Base-by-base conservation (phyloP, 2,888 invertebrate genomes). In the Crioceris asparagi region DNA sequence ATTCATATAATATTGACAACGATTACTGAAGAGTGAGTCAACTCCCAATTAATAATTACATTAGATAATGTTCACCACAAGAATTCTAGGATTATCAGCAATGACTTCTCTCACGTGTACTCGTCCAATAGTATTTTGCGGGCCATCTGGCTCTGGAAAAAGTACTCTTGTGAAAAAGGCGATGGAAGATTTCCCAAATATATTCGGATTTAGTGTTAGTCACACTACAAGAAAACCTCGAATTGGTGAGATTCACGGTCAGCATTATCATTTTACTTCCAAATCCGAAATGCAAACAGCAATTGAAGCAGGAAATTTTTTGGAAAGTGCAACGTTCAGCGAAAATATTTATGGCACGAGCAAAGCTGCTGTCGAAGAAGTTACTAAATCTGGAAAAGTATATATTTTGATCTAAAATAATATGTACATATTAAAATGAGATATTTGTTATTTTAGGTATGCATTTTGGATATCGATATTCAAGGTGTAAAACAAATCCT, bases 291-390 rank as follows among this genome's bases (percentile, higher is more conserved):
- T 98, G 84, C 64, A 75, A 49, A 61, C 70, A 23, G 80, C 83
- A 33, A 77, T 97, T 25, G 69, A 70, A 12, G 73, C 73, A 30
- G 83, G 83, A 17, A 85, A 91, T 50, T 98, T 98, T 60, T 74
- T 98, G 39, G 98, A 98, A 67, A 76, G 77, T 43, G 94, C 97
- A 1, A 72, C 73, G 32, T 98, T 92, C 59, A 86, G 94, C 52
- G 91, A 86, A 7, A 98, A 98, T 62, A 69, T 85, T 62, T 98
- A 98, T 67, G 98, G 97, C 8, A 98, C 97, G 31, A 92, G 96
- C 62, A 87, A 88, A 64, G 70, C 71, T 51, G 83, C 94, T 0
- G 87, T 98, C 0, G 75, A 82, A 50, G 77, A 78, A 44, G 87
- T 97, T 1, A 75, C 79, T 43, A 66, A 70, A n/a, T 70, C 77